Evolutionary conservation across 2,888 invertebrate species (phyloP).

Genomic region (Petrolisthes manimaculis): DNA sequence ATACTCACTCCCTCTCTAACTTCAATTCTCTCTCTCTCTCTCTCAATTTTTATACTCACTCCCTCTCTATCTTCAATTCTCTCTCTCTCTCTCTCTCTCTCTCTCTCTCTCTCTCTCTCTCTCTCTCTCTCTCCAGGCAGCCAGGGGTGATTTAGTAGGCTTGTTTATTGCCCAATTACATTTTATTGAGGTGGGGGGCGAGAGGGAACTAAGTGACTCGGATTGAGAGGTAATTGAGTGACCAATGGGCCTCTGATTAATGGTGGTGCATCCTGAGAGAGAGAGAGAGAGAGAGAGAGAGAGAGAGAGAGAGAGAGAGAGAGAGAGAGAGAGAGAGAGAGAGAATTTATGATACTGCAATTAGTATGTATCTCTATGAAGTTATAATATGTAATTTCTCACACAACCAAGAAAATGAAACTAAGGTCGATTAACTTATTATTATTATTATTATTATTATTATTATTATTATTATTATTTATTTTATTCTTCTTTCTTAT

Average conservation of each 20-base stretch:
- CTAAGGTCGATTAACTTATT: neutral
- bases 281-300: slow-evolving; percentile 15
- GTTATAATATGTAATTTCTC: too few species aligned
- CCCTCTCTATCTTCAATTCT: neutral
- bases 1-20: slow-evolving; percentile 7
- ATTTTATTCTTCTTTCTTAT: neutral
- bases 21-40: slow-evolving; percentile 14
- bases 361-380: too few species aligned
- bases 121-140: slow-evolving; percentile 17
- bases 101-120: slow-evolving; percentile 18
- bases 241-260: slow-evolving; percentile 45
- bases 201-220: slow-evolving; percentile 32
- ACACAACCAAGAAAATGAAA: too few species aligned
- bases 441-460: neutral
- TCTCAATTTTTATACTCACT: slow-evolving; percentile 1
- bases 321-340: neutral
- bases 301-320: slow-evolving; percentile 17
- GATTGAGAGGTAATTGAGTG: slow-evolving; percentile 49
- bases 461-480: neutral
- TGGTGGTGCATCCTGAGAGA: slow-evolving; percentile 5
- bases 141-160: slow-evolving; percentile 43
- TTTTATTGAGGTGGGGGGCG: too few species aligned
- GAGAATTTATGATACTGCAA: too few species aligned
- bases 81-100: neutral
- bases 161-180: slow-evolving; percentile 50